These are phyloP conservation scores for Chamaetylas fuelleborni DNA, from an alignment of 2,113 vertebrate genomes.

Conservation along the genomic window DNA sequence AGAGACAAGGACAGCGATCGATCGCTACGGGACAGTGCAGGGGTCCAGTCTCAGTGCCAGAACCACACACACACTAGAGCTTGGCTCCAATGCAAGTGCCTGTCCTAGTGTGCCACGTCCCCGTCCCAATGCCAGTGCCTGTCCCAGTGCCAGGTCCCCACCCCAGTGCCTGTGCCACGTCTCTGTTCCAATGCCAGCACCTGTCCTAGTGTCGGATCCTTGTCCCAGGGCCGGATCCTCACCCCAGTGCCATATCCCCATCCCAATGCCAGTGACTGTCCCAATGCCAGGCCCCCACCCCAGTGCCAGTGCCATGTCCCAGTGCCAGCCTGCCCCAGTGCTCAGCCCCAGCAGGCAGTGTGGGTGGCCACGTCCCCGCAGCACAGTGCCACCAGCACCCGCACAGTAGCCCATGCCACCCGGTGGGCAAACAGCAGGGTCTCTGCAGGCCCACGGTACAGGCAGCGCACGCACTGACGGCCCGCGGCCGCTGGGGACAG, in stretches of 20 bases:
- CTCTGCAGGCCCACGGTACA: accelerated
- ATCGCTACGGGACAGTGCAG: background rate
- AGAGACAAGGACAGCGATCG: accelerated
- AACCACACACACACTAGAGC: background rate
- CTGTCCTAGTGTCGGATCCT: background rate
- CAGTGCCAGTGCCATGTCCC: background rate
- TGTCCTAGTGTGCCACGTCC: background rate
- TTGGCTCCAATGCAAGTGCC: background rate
- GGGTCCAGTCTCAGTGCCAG: background rate
- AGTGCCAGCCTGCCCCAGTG: background rate
- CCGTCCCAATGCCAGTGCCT: accelerated
- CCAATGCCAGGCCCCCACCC: background rate
- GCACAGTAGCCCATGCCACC: background rate
- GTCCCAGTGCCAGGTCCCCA: background rate
- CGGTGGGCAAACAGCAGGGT: background rate
- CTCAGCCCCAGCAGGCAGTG: background rate
- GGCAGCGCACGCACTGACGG: accelerated
- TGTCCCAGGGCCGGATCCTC: background rate
- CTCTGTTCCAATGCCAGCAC: background rate
- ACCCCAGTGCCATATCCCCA: too few species aligned
- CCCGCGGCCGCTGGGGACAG: background rate
- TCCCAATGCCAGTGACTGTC: background rate
- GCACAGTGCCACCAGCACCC: background rate
- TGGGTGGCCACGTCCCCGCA: accelerated
- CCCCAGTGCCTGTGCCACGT: background rate